Base-by-base conservation (phyloP, 2,888 invertebrate genomes). In the Chouioia cunea region DNA sequence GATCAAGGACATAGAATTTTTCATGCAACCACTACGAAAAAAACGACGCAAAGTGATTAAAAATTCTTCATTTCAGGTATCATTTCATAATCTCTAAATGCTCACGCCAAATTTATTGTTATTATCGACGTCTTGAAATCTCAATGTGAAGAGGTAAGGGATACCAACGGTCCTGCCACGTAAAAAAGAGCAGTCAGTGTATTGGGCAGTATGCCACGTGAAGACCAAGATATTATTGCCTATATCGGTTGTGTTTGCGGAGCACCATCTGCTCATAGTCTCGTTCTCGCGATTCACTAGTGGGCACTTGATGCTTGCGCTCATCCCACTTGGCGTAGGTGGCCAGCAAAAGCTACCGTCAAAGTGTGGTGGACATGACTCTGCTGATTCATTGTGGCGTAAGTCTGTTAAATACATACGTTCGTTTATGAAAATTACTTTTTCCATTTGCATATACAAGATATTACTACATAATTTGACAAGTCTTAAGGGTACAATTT, bases 301-400 rank as follows among this genome's bases (percentile, higher is more conserved):
- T 4, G 63, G 57, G n/a, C 68, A 69, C 12, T 14, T 22, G n/a
- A 69, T 36, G 12, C 57, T 18, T 1, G 56, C 48, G 0, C 18
- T 14, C 14, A 4, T 63, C 2, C 18, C 4, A 0, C n/a, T n/a
- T 4, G 44, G 23, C 2, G 63, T 57, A 2, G 63, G 2, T 1
- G 50, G 56, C 68, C 68, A 69, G 16, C 63, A 69, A 22, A 50
- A 63, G 14, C 0, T 16, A 0, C 57, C 68, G 22, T 63, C 68
- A 15, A 57, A 68, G 8, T 57, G 0, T 0, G 63, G 63, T 3
- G 68, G 63, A 27, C 62, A 69, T 8, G 20, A 46, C 2, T 16
- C 16, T 50, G 16, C n/a, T 50, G 16, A 18, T 50, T 16, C 16
- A 8, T 50, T 50, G 50, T 8, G 50, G 14, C 16, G 16, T 16